phyloP scores from a whole-genome alignment of 2,888 invertebrate species.

The Caenorhabditis sp. region DNA sequence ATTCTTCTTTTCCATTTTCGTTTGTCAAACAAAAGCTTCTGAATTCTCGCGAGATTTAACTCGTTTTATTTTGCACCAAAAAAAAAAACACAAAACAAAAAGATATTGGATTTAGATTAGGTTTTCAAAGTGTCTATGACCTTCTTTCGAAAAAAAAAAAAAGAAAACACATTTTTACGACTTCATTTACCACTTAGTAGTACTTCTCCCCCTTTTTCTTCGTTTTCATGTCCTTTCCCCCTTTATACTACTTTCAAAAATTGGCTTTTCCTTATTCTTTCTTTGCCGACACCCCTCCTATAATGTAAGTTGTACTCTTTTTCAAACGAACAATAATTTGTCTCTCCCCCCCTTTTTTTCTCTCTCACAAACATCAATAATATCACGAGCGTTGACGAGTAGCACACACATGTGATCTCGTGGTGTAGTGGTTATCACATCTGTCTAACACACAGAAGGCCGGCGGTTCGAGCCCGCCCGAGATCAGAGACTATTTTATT shows the following conservation, averaged over 20 bases:
- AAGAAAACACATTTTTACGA: conserved; percentile 3
- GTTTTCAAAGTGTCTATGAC: no score
- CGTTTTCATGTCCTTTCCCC: background rate
- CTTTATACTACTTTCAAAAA: background rate
- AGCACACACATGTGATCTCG: conserved; percentile 41
- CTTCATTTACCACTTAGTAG: background rate
- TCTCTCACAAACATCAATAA: no score
- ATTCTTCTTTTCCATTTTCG: no score
- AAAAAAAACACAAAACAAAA: background rate
- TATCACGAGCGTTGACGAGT: no score
- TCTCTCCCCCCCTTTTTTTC: background rate
- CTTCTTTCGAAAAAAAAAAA: background rate
- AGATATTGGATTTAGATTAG: background rate
- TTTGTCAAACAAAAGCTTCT: background rate
- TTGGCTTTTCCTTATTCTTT: background rate
- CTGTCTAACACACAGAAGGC: conserved; percentile 70
- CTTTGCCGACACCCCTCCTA: no score
- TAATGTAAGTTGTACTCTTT: background rate
- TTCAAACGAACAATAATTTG: background rate
- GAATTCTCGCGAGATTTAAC: background rate
- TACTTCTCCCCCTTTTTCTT: background rate
- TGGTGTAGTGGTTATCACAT: conserved; percentile 70
- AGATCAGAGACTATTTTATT: conserved; percentile 49
- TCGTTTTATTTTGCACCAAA: background rate
- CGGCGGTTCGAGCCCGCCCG: conserved; percentile 69